phyloP scores from a whole-genome alignment of 1,140 invertebrate genomes.

The Zelostemma sp. region DNA sequence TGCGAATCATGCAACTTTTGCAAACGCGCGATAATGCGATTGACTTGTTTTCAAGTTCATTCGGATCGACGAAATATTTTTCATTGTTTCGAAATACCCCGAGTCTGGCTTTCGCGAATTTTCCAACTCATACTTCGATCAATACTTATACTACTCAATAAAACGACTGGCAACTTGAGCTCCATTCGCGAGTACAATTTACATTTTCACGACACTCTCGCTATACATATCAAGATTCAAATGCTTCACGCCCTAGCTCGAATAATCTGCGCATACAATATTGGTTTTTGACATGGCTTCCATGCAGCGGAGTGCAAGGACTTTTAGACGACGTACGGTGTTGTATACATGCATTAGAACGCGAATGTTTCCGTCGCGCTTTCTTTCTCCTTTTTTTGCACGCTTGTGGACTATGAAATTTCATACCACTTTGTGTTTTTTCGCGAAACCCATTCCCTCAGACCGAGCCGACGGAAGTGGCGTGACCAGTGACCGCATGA shows the following conservation, averaged over 20 bases:
- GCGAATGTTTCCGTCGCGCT: constrained; percentile 2
- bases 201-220: constrained; percentile 38
- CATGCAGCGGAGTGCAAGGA: constrained; percentile 37
- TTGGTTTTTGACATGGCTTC: constrained; percentile 41
- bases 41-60: too few relatives aligned
- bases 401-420: constrained; percentile 34
- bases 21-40: too few relatives aligned
- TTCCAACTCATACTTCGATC: constrained; percentile 36
- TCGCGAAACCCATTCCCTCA: constrained; percentile 22
- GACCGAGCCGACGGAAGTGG: constrained; percentile 33
- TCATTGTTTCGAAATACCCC: constrained; percentile 29
- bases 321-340: constrained; percentile 1
- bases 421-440: constrained; percentile 32
- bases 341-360: constrained; percentile 3
- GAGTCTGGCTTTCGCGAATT: constrained; percentile 30
- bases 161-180: constrained; percentile 37
- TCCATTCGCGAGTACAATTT: constrained; percentile 44
- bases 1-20: too few relatives aligned
- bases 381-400: constrained; percentile 19
- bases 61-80: constrained; percentile 8
- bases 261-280: constrained; percentile 37
- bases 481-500: constrained; percentile 22
- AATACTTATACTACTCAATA: constrained; percentile 40
- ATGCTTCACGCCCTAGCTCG: constrained; percentile 31
- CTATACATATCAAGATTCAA: constrained; percentile 36